Conservation (phyloP, 2,888 invertebrate species). For the Drosophila meridiana region DNA sequence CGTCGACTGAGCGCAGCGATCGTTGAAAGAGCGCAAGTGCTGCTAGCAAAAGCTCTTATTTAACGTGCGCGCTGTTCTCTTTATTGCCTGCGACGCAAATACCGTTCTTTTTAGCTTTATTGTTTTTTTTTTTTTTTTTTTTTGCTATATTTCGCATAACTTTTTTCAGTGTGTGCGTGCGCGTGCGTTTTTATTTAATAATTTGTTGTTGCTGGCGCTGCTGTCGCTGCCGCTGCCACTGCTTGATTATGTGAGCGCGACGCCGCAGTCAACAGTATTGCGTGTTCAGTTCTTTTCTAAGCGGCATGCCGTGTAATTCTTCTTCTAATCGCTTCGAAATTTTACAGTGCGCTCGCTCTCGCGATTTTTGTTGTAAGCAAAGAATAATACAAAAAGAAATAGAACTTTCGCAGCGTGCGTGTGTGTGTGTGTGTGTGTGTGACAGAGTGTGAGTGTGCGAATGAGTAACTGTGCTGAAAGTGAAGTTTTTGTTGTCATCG, state of each 20-base stretch:
- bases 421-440: slow-evolving; percentile 5
- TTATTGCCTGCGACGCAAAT: slow-evolving; percentile 74
- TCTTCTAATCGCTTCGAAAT: slow-evolving; percentile 71
- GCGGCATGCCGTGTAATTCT: slow-evolving; percentile 84
- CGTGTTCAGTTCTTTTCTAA: slow-evolving; percentile 84
- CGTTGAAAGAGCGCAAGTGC: slow-evolving; percentile 31
- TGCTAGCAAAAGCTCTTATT: slow-evolving; percentile 27
- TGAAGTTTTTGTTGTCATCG: slow-evolving; percentile 59
- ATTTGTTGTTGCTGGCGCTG: slow-evolving; percentile 69
- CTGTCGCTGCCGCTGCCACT: slow-evolving; percentile 49
- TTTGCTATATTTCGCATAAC: slow-evolving; percentile 69
- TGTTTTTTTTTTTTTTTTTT: slow-evolving; percentile 30
- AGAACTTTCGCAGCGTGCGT: slow-evolving; percentile 6
- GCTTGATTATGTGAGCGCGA: slow-evolving; percentile 72
- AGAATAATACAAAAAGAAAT: neutral
- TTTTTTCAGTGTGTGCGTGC: slow-evolving; percentile 60
- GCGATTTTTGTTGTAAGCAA: slow-evolving; percentile 26
- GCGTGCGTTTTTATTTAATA: slow-evolving; percentile 82
- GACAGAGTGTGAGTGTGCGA: neutral
- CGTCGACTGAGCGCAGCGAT: slow-evolving; percentile 40
- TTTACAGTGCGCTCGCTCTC: slow-evolving; percentile 57
- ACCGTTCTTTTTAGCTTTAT: slow-evolving; percentile 68
- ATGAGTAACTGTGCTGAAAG: slow-evolving; percentile 52
- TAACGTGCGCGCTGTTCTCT: slow-evolving; percentile 29
- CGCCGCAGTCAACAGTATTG: slow-evolving; percentile 70